These are phyloP conservation scores for Hyppa rectilinea DNA, from an alignment of 2,888 invertebrate genomes.

Conservation along the genomic window DNA sequence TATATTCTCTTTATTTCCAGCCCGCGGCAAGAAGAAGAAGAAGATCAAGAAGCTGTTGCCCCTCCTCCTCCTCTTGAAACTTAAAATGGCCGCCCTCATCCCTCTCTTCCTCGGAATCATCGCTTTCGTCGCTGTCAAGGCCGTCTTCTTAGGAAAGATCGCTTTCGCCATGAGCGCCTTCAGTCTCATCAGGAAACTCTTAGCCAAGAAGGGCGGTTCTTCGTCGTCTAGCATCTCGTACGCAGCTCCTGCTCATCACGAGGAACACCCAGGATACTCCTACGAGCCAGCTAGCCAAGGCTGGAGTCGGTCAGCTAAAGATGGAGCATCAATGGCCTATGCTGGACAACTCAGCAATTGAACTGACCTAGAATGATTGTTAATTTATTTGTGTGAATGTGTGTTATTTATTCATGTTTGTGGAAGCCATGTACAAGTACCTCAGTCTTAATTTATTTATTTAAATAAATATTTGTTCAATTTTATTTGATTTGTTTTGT, in stretches of 20 bases:
- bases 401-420: conserved; percentile 68
- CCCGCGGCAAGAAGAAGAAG: conserved; percentile 95
- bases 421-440: conserved; percentile 81
- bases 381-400: conserved; percentile 74
- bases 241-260: conserved; percentile 91
- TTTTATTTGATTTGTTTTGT: conserved; percentile 56
- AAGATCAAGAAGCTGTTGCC: conserved; percentile 94
- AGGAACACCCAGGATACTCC: conserved; percentile 90
- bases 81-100: conserved; percentile 94
- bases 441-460: conserved; percentile 82
- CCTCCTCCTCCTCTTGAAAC: conserved; percentile 93
- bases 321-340: conserved; percentile 93
- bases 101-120: conserved; percentile 94
- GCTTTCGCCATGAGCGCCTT: conserved; percentile 95
- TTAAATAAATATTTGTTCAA: conserved; percentile 70
- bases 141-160: conserved; percentile 95
- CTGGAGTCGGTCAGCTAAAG: conserved; percentile 92
- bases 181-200: conserved; percentile 92
- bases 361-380: conserved; percentile 70
- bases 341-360: conserved; percentile 80
- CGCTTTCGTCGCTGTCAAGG: conserved; percentile 95
- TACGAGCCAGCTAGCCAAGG: conserved; percentile 89
- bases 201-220: conserved; percentile 89
- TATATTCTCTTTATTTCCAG: conserved; percentile 81
- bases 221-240: conserved; percentile 90